phyloP scores from a whole-genome alignment of 2,888 invertebrate species.

The Pterostichus madidus region DNA sequence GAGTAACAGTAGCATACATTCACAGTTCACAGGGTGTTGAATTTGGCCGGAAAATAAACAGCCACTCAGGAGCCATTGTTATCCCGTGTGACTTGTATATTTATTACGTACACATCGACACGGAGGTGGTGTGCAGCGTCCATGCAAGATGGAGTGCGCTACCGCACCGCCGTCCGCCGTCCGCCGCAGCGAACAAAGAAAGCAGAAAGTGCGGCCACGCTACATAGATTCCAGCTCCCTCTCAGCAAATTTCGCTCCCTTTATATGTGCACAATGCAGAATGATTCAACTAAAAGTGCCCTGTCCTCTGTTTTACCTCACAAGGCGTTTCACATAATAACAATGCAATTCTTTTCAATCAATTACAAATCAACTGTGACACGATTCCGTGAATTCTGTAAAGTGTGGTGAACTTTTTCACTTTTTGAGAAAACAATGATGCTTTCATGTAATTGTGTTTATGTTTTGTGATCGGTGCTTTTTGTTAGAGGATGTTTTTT shows the following conservation, averaged over 20 bases:
- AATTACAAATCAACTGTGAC: constrained; percentile 61
- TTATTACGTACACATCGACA: constrained; percentile 50
- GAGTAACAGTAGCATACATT: neutral
- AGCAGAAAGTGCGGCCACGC: constrained; percentile 39
- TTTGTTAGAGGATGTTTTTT: neutral
- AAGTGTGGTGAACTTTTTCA: constrained; percentile 24
- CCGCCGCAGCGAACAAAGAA: constrained; percentile 24
- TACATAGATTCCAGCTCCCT: constrained; percentile 50
- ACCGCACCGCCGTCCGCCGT: constrained; percentile 59
- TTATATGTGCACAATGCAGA: constrained; percentile 44
- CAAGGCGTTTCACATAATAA: constrained; percentile 51
- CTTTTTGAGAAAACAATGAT: constrained; percentile 48
- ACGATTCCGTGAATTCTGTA: constrained; percentile 52
- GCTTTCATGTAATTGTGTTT: neutral
- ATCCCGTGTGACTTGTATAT: constrained; percentile 58
- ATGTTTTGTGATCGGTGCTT: constrained; percentile 5
- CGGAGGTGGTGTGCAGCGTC: constrained; percentile 69
- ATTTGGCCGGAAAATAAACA: constrained; percentile 53
- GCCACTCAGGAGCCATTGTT: constrained; percentile 51
- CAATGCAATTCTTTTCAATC: constrained; percentile 60
- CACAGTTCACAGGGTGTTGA: constrained; percentile 32
- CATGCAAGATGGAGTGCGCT: constrained; percentile 72
- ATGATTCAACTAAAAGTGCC: constrained; percentile 55
- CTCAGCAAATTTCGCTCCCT: constrained; percentile 47
- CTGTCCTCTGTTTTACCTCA: constrained; percentile 56